Evolutionary conservation across 2,113 vertebrate genomes (phyloP), one percentile per base, ranked within the genome.

Genomic region (Syrmaticus mikado): DNA sequence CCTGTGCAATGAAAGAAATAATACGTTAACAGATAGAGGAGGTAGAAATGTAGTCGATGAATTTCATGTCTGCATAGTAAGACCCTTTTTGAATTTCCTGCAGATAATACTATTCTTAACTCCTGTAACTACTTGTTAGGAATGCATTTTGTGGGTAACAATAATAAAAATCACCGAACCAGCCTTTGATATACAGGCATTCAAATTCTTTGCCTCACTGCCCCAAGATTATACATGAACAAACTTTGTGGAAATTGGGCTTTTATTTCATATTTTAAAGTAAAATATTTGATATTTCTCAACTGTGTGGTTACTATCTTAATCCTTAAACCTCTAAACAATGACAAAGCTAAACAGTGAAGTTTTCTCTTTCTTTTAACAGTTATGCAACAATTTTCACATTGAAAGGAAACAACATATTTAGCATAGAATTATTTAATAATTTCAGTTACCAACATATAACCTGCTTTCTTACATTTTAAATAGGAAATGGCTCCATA

Each of bases 141-240:
- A 97, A 87, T 89, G 36, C 38, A 78, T 52, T 93, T 89, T 96
- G 45, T 91, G 36, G 52, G 24, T 71, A 85, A 45, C 32, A 84
- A 74, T 72, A 91, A 72, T 77, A 30, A 16, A 84, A 90, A 92
- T 74, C 62, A 14, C 28, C 65, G 93, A 95, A 86, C 16, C 20
- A 60, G 36, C 73, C 67, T 95, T 89, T 92, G 60, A 77, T 86
- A 92, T 64, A 45, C 13, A 62, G 13, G 11, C 32, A 70, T 58
- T 89, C 71, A 86, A 87, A 91, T 6, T 13, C 74, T 34, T 72
- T 96, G 64, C 52, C 92, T 95, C 80, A 66, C 9, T 87, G 64
- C 43, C 25, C 15, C 18, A 77, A 55, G 17, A 53, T 82, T 64
- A 82, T 89, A 86, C 52, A 83, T 67, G 79, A 85, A 93, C 27